Conservation (phyloP, 1,140 invertebrate genomes). For the Bathynomus jamesi region DNA sequence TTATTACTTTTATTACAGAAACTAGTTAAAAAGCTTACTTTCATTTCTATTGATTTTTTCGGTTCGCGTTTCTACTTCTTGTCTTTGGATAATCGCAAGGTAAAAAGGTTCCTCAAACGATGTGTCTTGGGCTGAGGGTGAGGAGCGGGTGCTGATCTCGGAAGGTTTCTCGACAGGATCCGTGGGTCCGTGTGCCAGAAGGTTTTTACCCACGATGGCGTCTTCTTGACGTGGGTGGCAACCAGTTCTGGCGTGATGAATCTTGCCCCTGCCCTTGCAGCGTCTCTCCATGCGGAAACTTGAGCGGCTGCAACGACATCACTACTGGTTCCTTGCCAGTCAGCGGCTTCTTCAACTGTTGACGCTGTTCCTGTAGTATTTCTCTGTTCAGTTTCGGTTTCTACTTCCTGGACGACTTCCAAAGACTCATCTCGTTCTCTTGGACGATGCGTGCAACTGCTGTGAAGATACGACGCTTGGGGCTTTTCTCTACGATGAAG, state of each 20-base stretch:
- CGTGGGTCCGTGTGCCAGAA: slow-evolving; percentile 21
- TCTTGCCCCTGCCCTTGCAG: slow-evolving; percentile 18
- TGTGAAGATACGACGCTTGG: no score
- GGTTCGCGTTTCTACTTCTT: no score
- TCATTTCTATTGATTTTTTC: no score
- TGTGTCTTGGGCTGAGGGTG: background rate
- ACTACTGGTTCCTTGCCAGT: background rate
- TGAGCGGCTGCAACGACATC: slow-evolving; percentile 24
- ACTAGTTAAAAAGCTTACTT: background rate
- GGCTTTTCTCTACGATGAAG: no score
- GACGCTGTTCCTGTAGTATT: background rate
- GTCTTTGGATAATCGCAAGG: background rate
- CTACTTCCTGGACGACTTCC: background rate
- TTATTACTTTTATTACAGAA: background rate
- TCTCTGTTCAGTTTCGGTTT: background rate
- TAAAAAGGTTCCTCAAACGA: background rate
- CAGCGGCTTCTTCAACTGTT: background rate
- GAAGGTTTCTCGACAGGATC: background rate
- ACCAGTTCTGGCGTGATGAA: slow-evolving; percentile 28
- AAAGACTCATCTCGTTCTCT: background rate
- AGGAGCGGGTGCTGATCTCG: background rate
- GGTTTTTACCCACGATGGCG: slow-evolving; percentile 19
- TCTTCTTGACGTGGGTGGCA: slow-evolving; percentile 11
- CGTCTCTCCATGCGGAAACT: slow-evolving; percentile 23
- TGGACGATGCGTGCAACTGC: no score